These are phyloP conservation scores for Calosoma granatense DNA, from an alignment of 1,140 invertebrate genomes.

Conservation along the genomic window DNA sequence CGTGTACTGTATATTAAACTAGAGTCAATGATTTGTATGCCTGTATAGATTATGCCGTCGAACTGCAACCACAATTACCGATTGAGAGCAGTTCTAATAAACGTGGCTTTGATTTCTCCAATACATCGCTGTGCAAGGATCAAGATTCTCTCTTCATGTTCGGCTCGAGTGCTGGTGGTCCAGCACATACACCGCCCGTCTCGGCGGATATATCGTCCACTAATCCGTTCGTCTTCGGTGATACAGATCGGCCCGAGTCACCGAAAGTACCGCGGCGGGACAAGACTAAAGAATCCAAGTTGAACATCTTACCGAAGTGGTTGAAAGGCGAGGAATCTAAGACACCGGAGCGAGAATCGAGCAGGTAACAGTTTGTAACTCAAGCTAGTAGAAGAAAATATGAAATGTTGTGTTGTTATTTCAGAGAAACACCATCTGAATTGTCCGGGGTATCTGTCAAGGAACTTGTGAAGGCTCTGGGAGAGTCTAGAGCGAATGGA, in stretches of 20 bases:
- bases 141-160: constrained; percentile 23
- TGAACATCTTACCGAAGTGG: constrained; percentile 61
- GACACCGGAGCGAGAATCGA: constrained; percentile 22
- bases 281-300: constrained; percentile 43
- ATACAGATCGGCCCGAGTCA: constrained; percentile 17
- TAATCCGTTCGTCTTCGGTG: constrained; percentile 52
- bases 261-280: constrained; percentile 30
- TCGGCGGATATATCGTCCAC: constrained; percentile 26
- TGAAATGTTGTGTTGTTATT: constrained; percentile 3
- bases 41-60: background rate
- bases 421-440: constrained; percentile 37
- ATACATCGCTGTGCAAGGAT: constrained; percentile 22
- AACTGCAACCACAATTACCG: constrained; percentile 1
- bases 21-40: background rate
- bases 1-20: constrained; percentile 15
- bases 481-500: constrained; percentile 62
- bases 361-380: constrained; percentile 31
- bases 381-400: constrained; percentile 10
- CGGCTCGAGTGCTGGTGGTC: constrained; percentile 15
- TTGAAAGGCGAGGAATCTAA: constrained; percentile 49
- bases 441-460: constrained; percentile 67
- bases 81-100: constrained; percentile 27
- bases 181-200: constrained; percentile 21
- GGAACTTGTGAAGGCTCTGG: constrained; percentile 65
- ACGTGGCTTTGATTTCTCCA: constrained; percentile 51